Evolutionary conservation across 1,140 invertebrate species (phyloP), one percentile per base, ranked within the genome.

Genomic region (Pseudomyrmex sp.): DNA sequence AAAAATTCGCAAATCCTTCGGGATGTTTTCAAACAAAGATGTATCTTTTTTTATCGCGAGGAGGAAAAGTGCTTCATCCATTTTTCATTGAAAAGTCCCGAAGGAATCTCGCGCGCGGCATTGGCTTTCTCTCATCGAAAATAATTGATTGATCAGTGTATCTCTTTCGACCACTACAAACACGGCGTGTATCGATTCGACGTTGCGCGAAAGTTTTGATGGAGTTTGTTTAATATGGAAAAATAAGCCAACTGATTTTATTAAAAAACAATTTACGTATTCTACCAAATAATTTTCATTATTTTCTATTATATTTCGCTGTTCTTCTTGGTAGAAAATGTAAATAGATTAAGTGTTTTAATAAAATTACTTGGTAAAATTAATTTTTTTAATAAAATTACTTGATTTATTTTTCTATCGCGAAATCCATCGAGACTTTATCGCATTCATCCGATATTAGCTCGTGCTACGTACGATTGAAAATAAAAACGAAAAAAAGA

Each of bases 391-490:
- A 35, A 35, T 35, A 35, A 35, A 35, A 35, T 35, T 35, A 35
- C 1, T 35, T 7, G 0, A 3, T 35, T 26, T 26, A 26, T 3
- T 35, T 7, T 35, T 35, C 35, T 35, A 0, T 35, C 35, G 35
- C 35, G 5, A 35, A 35, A 35, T 35, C 5, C 7, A 35, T 35
- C 35, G 35, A 35, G 0, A 35, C 0, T 35, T 35, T 35, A 7
- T 1, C 35, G 5, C 35, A 7, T 35, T 35, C 0, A 35, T 35
- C 0, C 35, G 35, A 7, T 35, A 35, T 35, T 35, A 5, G 83
- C 82, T 82, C 70, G 72, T 75, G 83, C 75, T 85, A 88, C 80
- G 76, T 88, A 88, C 63, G 72, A 23, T 44, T 84, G 75, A 80
- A 74, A 61, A 74, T 26, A 26, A 26, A 26, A 26, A 26, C 26